Conservation (phyloP, 2,797 vertebrate genomes). For the Vipera ursinii region DNA sequence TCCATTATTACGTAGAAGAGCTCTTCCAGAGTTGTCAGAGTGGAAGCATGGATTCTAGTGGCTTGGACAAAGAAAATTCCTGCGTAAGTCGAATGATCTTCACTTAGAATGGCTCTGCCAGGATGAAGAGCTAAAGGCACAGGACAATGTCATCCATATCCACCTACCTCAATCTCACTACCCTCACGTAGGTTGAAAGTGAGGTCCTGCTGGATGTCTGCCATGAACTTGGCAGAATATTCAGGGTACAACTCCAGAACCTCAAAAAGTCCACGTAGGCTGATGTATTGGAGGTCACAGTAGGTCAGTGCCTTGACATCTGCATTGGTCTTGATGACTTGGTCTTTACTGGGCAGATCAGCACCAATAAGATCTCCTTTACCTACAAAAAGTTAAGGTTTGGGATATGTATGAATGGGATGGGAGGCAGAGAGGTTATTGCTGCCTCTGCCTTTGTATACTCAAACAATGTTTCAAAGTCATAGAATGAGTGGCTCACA, state of each 20-base stretch:
- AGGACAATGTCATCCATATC: background rate
- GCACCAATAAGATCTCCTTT: slow-evolving; percentile 95
- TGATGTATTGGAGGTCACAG: slow-evolving; percentile 92
- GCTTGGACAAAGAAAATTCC: slow-evolving; percentile 2
- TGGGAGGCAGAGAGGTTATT: background rate
- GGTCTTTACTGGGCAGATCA: slow-evolving; percentile 80
- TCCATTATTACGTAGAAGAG: background rate
- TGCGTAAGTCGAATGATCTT: background rate
- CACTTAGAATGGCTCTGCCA: background rate
- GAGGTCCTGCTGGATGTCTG: slow-evolving; percentile 88
- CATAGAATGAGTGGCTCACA: background rate
- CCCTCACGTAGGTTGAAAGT: slow-evolving; percentile 95
- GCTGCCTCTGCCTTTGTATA: background rate
- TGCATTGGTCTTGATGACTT: slow-evolving; percentile 91
- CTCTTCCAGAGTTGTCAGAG: background rate
- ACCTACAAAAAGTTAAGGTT: slow-evolving; percentile 68
- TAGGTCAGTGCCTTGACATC: slow-evolving; percentile 96
- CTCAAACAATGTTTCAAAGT: background rate
- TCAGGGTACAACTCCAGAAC: slow-evolving; percentile 92
- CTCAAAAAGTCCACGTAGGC: slow-evolving; percentile 83
- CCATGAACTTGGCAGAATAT: slow-evolving; percentile 84
- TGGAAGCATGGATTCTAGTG: background rate
- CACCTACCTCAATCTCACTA: slow-evolving; percentile 85
- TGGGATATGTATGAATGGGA: background rate
- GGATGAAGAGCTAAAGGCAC: background rate